Evolutionary conservation across 2,888 invertebrate species (phyloP), one percentile per base, ranked within the genome.

Genomic region (Hirtodrosophila histrioides): DNA sequence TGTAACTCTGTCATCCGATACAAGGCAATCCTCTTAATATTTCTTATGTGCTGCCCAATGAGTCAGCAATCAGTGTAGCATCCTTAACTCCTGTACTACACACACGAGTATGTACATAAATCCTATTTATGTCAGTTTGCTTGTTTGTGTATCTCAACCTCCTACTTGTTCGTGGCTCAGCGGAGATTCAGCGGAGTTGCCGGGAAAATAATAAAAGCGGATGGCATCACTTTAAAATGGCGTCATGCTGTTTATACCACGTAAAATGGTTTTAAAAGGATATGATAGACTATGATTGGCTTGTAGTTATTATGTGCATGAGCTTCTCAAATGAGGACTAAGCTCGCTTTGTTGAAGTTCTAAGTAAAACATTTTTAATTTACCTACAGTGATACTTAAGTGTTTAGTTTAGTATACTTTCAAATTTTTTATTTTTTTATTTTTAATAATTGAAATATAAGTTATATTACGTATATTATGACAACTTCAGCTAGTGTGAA

Each of bases 201-300:
- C 43, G 44, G 53, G 39, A 64, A 61, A 40, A 44, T 39, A 61
- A 75, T 69, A 72, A 65, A 79, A 60, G 43, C 77, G 65, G 64
- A 79, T 73, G 69, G 60, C 80, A 62, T 69, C 75, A 68, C 66
- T 82, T 82, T 75, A 70, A 78, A 79, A 79, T 75, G 82, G 82
- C 78, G 66, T 67, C 80, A 74, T 77, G 84, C 74, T 80, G 80
- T 58, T 50, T 35, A 41, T 50, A 39, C 49, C 36, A 39, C 36
- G n/a, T 44, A 6, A 10, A 8, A 2, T 4, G 29, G 23, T 8
- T 4, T 4, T 3, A 7, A n/a, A 12, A 4, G 11, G 27, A 10
- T 12, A 39, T 56, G 4, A 23, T 49, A n/a, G 12, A 5, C n/a
- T n/a, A n/a, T 53, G 9, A 17, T 17, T 17, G 17, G 23, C 17